Evolutionary conservation across 2,113 vertebrate species (phyloP), one percentile per base, ranked within the genome.

Genomic region (Ceyx melanurus): DNA sequence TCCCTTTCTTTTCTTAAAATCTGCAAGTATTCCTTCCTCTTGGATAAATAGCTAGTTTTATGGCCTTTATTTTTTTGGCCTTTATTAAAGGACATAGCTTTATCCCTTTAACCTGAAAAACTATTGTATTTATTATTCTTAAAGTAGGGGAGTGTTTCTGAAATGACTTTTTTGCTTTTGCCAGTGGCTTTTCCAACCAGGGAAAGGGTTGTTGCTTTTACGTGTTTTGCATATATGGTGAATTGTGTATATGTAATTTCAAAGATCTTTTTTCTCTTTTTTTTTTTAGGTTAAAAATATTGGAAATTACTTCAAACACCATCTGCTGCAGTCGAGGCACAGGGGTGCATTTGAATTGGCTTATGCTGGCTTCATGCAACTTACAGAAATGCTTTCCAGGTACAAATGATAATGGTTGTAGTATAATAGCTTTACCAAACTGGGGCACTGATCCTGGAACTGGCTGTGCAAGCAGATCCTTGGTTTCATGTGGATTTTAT

Each of bases 311-410:
- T 99, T 99, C 95, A 98, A 99, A 92, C 98, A 98, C 95, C 98
- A 99, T 92, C 98, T 99, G 72, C 97, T 99, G 86, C 99, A 99
- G 65, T 99, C 99, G 51, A 98, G 99, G 82, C 99, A 99, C 95
- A 98, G 99, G 87, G 99, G 99, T 50, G 99, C 99, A 42, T 99
- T 99, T 97, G 99, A 99, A 95, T 92, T 99, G 97, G 99, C 99
- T 25, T 99, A 99, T 4, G 98, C 99, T 96, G 99, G 99, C 85
- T 99, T 99, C 77, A 98, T 99, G 56, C 98, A 98, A 46, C 98
- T 99, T 80, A 99, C 98, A 4, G 98, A 99, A 96, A 98, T 97
- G 97, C 97, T 99, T 54, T 98, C 98, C 98, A 99, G 99, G 99
- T 98, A 98, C 80, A 93, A 28, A 13, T 71, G 62, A 10, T 3